These are phyloP conservation scores for Mycetomoellerius zeteki DNA, from an alignment of 1,140 invertebrate species.

Conservation along the genomic window DNA sequence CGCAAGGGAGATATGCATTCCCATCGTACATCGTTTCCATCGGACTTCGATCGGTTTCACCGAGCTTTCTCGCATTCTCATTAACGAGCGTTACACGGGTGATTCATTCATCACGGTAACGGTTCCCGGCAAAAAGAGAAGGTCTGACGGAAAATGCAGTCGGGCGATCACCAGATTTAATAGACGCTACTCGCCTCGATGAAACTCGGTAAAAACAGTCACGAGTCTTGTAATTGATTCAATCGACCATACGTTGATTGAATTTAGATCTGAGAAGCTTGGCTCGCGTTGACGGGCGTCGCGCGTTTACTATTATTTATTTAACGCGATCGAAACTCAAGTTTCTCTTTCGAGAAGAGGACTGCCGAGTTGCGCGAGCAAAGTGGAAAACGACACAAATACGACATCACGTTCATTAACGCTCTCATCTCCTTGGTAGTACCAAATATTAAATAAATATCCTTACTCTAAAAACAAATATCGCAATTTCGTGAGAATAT, in stretches of 20 bases:
- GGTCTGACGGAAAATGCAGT: background rate
- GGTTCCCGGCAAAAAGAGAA: background rate
- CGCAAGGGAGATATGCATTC: background rate
- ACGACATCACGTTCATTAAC: conserved; percentile 6
- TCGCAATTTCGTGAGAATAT: background rate
- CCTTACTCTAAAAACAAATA: background rate
- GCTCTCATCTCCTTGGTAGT: conserved; percentile 23
- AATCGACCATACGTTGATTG: conserved; percentile 26
- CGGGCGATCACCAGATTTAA: conserved; percentile 33
- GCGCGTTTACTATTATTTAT: conserved; percentile 52
- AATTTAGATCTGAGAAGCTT: conserved; percentile 26
- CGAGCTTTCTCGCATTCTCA: conserved; percentile 30
- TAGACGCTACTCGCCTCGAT: conserved; percentile 15
- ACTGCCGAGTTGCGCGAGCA: conserved; percentile 26
- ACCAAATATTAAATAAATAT: conserved; percentile 59
- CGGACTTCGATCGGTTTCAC: conserved; percentile 31
- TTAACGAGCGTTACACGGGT: conserved; percentile 27
- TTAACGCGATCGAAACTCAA: conserved; percentile 51
- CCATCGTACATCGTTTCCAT: conserved; percentile 5
- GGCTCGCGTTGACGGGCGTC: conserved; percentile 14
- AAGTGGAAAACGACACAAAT: conserved; percentile 17
- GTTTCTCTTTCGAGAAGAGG: conserved; percentile 19
- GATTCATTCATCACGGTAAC: conserved; percentile 10
- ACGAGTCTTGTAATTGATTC: conserved; percentile 38
- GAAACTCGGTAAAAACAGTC: conserved; percentile 44